Evolutionary conservation across 2,888 invertebrate species (phyloP), one percentile per base, ranked within the genome.

Genomic region (Thera obeliscata): DNA sequence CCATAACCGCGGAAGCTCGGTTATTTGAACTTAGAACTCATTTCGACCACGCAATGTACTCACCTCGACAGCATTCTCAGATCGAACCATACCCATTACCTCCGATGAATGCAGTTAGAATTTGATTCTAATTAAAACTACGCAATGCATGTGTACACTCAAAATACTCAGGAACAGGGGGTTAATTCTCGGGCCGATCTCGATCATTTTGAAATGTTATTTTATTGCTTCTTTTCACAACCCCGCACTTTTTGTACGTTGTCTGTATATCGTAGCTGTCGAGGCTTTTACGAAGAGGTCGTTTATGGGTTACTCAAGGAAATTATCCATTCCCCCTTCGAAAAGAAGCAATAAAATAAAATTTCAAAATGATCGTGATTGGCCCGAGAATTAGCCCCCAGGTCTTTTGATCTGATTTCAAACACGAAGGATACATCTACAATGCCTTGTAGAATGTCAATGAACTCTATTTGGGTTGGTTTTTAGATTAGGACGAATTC

Each of bases 391-490:
- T 3, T 43, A 41, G 6, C 6, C 41, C 6, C 3, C 3, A 41
- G 7, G 60, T 66, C 67, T 70, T 57, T 43, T 46, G 35, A 58
- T 58, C 57, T 38, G 33, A 43, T 64, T 50, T 56, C 69, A 54
- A 56, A 50, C 66, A 61, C 67, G 68, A 73, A 71, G 71, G 71
- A 70, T 70, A 36, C 58, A 11, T 46, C 56, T 52, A 33, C 41
- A 49, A 38, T 6, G 11, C 38, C 35, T 38, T 41, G 2, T 54
- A 33, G 41, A 67, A 67, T 66, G 69, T 67, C 68, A 56, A 56
- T 54, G 69, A 71, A 59, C 71, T 73, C 61, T 66, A 63, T 61
- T 67, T 68, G 66, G 67, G 70, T 67, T 62, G 50, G 33, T 58
- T 63, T 57, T 63, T 49, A 62, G 62, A 58, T 67, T 56, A 63